Conservation (phyloP, 92 coral and sea anemone species). For the Meandrina meandrites region DNA sequence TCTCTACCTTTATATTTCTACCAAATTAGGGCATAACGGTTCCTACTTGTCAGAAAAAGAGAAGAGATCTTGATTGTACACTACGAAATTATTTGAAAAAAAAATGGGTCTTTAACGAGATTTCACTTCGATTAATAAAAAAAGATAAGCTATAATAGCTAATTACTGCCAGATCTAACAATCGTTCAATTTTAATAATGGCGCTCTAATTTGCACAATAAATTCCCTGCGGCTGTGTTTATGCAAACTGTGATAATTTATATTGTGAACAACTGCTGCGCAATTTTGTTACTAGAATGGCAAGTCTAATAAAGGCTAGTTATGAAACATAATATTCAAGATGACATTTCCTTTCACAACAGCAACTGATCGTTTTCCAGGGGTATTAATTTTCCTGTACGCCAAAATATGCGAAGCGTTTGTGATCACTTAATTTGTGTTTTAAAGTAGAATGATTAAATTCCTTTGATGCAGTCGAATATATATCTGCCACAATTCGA, state of each 20-base stretch:
- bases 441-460: not conserved
- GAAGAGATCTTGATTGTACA: not conserved
- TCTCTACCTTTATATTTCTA: not conserved
- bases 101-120: not conserved
- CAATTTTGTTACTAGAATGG: not conserved
- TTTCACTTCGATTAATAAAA: not conserved
- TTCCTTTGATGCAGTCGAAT: not conserved
- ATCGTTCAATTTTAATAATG: not conserved
- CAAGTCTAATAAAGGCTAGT: too few relatives aligned
- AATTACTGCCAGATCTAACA: slow-evolving; percentile 20
- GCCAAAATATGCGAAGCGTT: not conserved
- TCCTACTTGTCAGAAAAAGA: not conserved
- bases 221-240: slow-evolving; percentile 24
- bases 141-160: slow-evolving; percentile 15
- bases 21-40: not conserved
- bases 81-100: not conserved
- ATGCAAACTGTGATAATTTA: not conserved
- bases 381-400: not conserved
- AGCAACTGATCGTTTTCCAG: slow-evolving; percentile 4
- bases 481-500: not conserved
- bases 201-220: slow-evolving; percentile 29
- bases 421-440: not conserved
- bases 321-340: not conserved
- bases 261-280: not conserved
- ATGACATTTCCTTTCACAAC: slow-evolving; percentile 5